Evolutionary conservation across 92 coral and sea anemone species (phyloP).

Genomic region (Plumapathes pennacea): DNA sequence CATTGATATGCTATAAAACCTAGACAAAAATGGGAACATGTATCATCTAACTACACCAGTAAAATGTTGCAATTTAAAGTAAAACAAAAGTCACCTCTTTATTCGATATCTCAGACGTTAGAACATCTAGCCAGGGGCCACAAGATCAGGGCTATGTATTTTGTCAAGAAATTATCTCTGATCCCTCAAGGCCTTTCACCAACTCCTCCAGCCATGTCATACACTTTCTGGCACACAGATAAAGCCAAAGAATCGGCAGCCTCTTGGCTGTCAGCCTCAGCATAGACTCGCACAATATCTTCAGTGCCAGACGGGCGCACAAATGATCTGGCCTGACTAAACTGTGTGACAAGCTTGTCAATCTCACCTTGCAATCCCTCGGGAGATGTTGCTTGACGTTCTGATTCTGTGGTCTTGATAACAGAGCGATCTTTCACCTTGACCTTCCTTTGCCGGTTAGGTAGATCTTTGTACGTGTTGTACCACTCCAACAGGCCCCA

Average conservation of each 20-base stretch:
- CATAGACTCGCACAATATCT: conserved; percentile 98
- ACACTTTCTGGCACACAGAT: conserved; percentile 78
- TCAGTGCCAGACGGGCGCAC: conserved; percentile 99
- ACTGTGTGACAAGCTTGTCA: conserved; percentile 58
- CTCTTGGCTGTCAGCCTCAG: conserved; percentile 75
- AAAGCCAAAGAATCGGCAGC: conserved; percentile 87
- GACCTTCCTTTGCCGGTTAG: conserved; percentile 88
- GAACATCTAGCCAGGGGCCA: too few species aligned
- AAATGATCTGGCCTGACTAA: conserved; percentile 81
- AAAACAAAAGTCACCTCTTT: too few species aligned
- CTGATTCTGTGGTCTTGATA: conserved; percentile 78
- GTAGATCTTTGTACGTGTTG: conserved; percentile 73
- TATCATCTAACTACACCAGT: too few species aligned
- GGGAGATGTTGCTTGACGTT: conserved; percentile 77
- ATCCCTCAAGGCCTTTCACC: conserved; percentile 83
- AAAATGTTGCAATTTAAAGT: too few species aligned
- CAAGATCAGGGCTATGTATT: too few species aligned
- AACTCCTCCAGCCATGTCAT: conserved; percentile 90
- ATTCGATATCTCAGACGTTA: too few species aligned
- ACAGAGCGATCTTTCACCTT: conserved; percentile 90
- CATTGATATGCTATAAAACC: too few species aligned
- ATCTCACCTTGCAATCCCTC: conserved; percentile 86
- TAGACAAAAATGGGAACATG: too few species aligned
- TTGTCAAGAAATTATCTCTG: too few species aligned
- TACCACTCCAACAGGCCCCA: conserved; percentile 84